These are phyloP conservation scores for Drosophila demipolita DNA, from an alignment of 2,888 invertebrate species.

Conservation along the genomic window DNA sequence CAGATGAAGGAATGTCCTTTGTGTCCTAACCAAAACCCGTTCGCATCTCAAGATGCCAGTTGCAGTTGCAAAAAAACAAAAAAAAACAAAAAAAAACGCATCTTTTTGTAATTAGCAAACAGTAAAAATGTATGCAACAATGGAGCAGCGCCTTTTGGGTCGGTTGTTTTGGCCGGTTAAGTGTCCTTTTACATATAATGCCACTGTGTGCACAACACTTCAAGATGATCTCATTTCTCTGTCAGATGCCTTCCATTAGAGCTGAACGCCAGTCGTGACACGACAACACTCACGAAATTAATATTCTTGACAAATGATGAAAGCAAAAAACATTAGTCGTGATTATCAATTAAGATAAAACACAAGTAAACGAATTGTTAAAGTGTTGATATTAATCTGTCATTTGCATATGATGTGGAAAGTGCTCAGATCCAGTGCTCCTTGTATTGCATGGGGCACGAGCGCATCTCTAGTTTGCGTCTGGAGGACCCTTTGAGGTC, in stretches of 20 bases:
- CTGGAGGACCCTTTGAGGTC: slow-evolving; percentile 1
- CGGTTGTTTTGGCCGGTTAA: slow-evolving; percentile 35
- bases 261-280: slow-evolving; percentile 19
- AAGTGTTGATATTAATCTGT: not conserved
- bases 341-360: not conserved
- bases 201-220: slow-evolving; percentile 75
- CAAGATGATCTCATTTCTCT: slow-evolving; percentile 47
- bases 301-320: not conserved
- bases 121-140: slow-evolving; percentile 13
- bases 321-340: not conserved
- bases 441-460: not conserved
- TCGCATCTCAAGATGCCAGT: slow-evolving; percentile 10
- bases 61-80: slow-evolving; percentile 14
- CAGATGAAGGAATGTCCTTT: slow-evolving; percentile 29
- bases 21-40: not conserved
- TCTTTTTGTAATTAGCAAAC: slow-evolving; percentile 59
- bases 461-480: slow-evolving; percentile 27
- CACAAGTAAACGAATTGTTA: not conserved
- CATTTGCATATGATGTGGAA: not conserved
- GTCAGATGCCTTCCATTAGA: not conserved
- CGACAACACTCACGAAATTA: not conserved
- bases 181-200: slow-evolving; percentile 51
- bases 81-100: not conserved
- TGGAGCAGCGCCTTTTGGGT: slow-evolving; percentile 12
- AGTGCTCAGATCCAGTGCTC: not conserved